These are phyloP conservation scores for Caenorhabditis elegans DNA, from an alignment of 1,140 invertebrate genomes.

Conservation along the genomic window WBcel235 BX284602.5:5790001-5790500, in stretches of 20 bases:
- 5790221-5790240: too few relatives aligned
- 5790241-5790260: too few relatives aligned
- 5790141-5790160: too few relatives aligned
- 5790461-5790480: constrained; percentile 25
- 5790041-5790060: not conserved
- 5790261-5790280: too few relatives aligned
- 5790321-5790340: not conserved
- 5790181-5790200: too few relatives aligned
- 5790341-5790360: not conserved
- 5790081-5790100: constrained; percentile 28
- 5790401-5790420: not conserved
- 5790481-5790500: not conserved
- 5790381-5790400: not conserved
- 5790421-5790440: not conserved
- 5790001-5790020: not conserved
- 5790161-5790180: too few relatives aligned
- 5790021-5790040: not conserved
- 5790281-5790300: too few relatives aligned
- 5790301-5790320: not conserved
- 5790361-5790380: constrained; percentile 9
- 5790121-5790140: not conserved
- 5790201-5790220: too few relatives aligned
- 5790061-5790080: not conserved
- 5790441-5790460: constrained; percentile 27
- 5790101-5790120: not conserved